A percentile compares a stretch with the other conserved stretches of the same genome.
Conservation (phyloP, 2,888 invertebrate species). For the Aleiodes leptofemur region DNA sequence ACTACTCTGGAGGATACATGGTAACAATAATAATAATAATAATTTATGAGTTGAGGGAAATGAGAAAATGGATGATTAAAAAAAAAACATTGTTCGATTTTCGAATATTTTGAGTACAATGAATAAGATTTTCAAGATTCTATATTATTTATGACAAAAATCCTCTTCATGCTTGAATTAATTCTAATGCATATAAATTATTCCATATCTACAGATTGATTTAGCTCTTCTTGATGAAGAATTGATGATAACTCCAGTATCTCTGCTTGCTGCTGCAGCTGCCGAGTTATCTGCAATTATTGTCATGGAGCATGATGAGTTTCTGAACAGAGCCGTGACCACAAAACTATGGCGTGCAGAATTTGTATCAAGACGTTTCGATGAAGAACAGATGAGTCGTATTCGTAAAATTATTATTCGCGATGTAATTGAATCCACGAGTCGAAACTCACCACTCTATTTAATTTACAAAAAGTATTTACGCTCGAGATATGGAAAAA, state of each 20-base stretch:
- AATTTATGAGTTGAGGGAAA: no score
- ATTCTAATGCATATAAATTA: neutral
- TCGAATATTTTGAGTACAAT: no score
- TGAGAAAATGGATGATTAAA: neutral
- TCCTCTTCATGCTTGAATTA: no score
- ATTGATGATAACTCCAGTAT: neutral
- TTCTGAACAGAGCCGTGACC: neutral
- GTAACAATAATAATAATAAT: neutral
- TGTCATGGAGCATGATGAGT: neutral
- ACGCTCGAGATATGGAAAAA: neutral
- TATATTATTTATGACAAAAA: no score
- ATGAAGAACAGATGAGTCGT: neutral
- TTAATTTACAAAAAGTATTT: neutral
- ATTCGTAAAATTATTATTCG: neutral
- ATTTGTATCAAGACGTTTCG: neutral
- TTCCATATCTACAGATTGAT: neutral
- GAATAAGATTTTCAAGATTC: no score
- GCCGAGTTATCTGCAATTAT: neutral
- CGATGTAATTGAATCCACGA: neutral
- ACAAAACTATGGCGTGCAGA: neutral
- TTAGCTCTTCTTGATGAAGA: constrained; percentile 23
- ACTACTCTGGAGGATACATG: constrained; percentile 23
- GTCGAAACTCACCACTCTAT: neutral
- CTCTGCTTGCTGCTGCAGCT: neutral
- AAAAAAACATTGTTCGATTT: neutral